These are phyloP conservation scores for Ametastegia equiseti DNA, from an alignment of 2,888 invertebrate genomes.

Conservation along the genomic window DNA sequence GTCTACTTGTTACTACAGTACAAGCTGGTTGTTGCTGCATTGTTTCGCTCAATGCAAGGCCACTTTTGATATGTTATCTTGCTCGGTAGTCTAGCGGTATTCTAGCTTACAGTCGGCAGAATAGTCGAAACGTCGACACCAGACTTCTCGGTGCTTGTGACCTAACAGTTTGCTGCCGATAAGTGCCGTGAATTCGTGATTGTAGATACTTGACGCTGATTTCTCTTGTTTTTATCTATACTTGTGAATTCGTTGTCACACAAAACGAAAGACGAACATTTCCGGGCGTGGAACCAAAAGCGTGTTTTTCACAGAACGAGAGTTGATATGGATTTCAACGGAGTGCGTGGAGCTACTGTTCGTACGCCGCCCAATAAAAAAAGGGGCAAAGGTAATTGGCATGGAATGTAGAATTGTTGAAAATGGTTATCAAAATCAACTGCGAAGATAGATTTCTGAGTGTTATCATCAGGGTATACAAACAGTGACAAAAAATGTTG, in stretches of 20 bases:
- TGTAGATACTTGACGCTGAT: background rate
- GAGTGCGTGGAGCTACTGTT: background rate
- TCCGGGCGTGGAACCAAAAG: background rate
- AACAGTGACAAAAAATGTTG: no score
- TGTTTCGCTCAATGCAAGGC: background rate
- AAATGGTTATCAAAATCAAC: background rate
- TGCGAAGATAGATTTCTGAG: no score
- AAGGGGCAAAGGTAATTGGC: constrained; percentile 25
- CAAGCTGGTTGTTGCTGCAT: background rate
- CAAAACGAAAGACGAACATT: background rate
- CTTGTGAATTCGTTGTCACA: background rate
- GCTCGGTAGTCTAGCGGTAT: background rate
- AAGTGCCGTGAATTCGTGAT: background rate
- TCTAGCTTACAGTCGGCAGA: background rate
- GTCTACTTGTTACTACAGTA: background rate
- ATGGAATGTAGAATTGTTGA: background rate
- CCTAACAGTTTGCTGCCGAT: background rate
- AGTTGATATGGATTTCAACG: constrained; percentile 5
- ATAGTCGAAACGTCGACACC: background rate
- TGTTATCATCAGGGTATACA: no score
- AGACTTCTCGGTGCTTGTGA: no score
- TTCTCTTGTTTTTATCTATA: background rate
- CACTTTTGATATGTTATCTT: constrained; percentile 31
- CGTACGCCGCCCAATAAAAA: background rate
- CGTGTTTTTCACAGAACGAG: background rate